Conservation (phyloP, 2,797 vertebrate genomes). For the Sebastes matsubarae region DNA sequence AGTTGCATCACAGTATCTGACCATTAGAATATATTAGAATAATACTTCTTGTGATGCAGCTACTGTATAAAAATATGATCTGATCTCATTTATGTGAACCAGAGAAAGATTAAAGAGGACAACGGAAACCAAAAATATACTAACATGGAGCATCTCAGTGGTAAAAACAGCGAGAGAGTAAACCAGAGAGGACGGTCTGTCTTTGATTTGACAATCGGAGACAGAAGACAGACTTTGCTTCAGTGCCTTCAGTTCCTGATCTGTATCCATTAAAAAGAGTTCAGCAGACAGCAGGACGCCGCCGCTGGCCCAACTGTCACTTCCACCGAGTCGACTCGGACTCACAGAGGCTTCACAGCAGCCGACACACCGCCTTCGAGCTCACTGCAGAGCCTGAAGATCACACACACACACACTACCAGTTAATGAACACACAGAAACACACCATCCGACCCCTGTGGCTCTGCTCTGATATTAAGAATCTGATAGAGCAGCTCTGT, state of each 20-base stretch:
- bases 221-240: neutral
- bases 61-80: neutral
- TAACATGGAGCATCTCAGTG: neutral
- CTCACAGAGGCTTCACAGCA: neutral
- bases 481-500: neutral
- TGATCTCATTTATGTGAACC: neutral
- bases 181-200: neutral
- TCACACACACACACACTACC: neutral
- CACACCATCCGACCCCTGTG: neutral
- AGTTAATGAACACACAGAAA: neutral
- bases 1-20: no score
- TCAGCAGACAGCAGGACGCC: neutral
- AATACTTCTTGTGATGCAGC: neutral
- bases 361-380: neutral
- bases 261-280: neutral
- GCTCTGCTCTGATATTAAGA: neutral
- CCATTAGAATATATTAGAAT: neutral
- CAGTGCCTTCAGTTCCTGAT: neutral
- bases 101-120: neutral
- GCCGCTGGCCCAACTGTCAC: neutral
- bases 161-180: neutral
- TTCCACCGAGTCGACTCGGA: neutral
- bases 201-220: neutral
- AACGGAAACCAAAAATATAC: neutral
- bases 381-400: neutral